Base-by-base conservation (phyloP, 2,888 invertebrate species). In the Apamea monoglypha region DNA sequence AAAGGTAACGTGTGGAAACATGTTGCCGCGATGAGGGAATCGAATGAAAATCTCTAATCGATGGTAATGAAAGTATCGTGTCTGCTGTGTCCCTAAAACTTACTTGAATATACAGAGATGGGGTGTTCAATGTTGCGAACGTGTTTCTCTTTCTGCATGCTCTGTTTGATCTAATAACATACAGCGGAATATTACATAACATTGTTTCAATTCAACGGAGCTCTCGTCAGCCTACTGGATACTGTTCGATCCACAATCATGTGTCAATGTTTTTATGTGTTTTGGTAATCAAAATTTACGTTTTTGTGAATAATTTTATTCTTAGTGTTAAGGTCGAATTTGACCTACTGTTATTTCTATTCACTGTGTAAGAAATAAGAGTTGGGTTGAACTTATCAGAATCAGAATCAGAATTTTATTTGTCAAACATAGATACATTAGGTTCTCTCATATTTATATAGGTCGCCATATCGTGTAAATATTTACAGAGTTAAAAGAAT, bases 141-240 rank as follows among this genome's bases (percentile, higher is more conserved):
- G 86, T 93, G 94, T 84, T 96, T 96, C 88, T 96, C 95, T 85
- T 94, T 95, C 86, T 95, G 95, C 87, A 95, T 94, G 81, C 88
- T 95, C 84, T 94, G 93, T 91, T 96, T 96, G 76, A 96, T 95
- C 96, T 96, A 91, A 70, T 92, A 92, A 89, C 76, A 87, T 67
- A 89, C 81, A 85, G 69, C 66, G n/a, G 73, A 18, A 69, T 50
- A 73, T 76, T 69, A 80, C 76, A 82, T 80, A 74, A 81, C 66
- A 78, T 72, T 71, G 73, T 63, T 75, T n/a, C 12, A 29, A 61
- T 59, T 21, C 44, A 68, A 44, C 50, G 68, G 61, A 73, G 12
- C 2, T 18, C 7, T 36, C 36, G 36, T 50, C 10, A 29, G 1
- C 56, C 44, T 47, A 21, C 36, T 59, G 25, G n/a, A 18, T 56